Base-by-base conservation (phyloP, 30 jellyfish, hydroid and myxozoan species). In the Chrysaora quinquecirrha region DNA sequence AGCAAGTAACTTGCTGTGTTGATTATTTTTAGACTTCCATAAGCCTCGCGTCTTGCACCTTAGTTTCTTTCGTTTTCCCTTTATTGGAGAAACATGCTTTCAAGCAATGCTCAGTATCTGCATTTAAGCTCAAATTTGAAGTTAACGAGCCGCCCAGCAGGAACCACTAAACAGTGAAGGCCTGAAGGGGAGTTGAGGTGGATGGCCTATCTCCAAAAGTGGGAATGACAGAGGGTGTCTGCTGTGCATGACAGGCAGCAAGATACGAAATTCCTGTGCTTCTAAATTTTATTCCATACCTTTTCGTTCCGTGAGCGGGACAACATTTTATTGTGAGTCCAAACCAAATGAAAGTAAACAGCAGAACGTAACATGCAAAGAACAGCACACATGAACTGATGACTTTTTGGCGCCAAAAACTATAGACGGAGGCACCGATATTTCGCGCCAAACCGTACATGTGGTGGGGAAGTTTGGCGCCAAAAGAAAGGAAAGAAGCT, bases 391-490 rank as follows among this genome's bases (percentile, higher is more conserved):
- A 16, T 43, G 58, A 43, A 43, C 58, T 9, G 58, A 43, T 16
- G 16, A 43, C 58, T 43, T 43, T 43, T 43, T 9, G 58, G 58
- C 58, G 58, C 12, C 58, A 43, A 43, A 43, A 43, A 9, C 16
- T 43, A 6, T 6, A n/a, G n/a, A n/a, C n/a, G 12, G 16, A 6
- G 58, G 58, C 58, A 43, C 12, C 58, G 58, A 43, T 16, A 43
- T 43, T 43, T 43, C 58, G 58, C 58, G 58, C 58, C 58, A 43
- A 43, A 43, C 9, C 58, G 58, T 43, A 43, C 58, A 43, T 43
- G 58, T 43, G 58, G 58, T 43, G 58, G 58, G 58, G 58, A 43
- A 43, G 58, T 43, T 43, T 43, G 58, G 58, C 58, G 9, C 58
- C 58, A 43, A 43, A 43, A 43, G n/a, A n/a, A n/a, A n/a, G n/a